Base-by-base conservation (phyloP, 1,140 invertebrate genomes). In the Mya arenaria region DNA sequence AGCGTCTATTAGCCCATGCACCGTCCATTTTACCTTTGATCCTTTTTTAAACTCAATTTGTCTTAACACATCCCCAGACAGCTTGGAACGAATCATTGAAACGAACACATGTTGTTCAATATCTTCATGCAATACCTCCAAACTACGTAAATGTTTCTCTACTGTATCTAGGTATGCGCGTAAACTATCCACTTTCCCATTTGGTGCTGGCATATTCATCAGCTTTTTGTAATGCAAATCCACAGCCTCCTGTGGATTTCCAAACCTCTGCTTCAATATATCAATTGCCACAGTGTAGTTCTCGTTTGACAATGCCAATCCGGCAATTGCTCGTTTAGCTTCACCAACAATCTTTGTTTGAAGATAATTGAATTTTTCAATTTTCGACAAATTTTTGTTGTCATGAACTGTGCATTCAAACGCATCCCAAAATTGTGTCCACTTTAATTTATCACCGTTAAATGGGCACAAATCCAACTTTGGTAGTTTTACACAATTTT, bases 361-460 rank as follows among this genome's bases (percentile, higher is more conserved):
- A 8, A 58, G 56, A 58, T 58, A 58, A 58, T 58, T 13, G 30
- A 58, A 8, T n/a, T 58, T 23, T 8, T 71, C 66, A 48, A 48
- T 52, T 13, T 36, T 37, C 2, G 66, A 71, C 4, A 71, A 23
- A 8, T 23, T 71, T 3, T 13, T 36, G 23, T 71, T 71, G 5
- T 71, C 52, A n/a, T 71, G 66, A 30, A 71, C 52, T 15, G 66
- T n/a, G 17, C 39, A 48, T 30, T 71, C 66, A 52, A 71, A 71
- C 10, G 66, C 23, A 52, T 71, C 41, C 39, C 66, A 71, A 52
- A 71, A 23, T 48, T 10, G 5, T 25, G 39, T 5, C 66, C 66
- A 71, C 34, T 48, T 48, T 36, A 71, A 19, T 32, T 71, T 71
- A 52, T 71, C 6, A 8, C 66, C 66, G 13, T n/a, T 30, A 32